phyloP scores from a whole-genome alignment of 1,140 invertebrate genomes.

The Cryptotermes secundus region DNA sequence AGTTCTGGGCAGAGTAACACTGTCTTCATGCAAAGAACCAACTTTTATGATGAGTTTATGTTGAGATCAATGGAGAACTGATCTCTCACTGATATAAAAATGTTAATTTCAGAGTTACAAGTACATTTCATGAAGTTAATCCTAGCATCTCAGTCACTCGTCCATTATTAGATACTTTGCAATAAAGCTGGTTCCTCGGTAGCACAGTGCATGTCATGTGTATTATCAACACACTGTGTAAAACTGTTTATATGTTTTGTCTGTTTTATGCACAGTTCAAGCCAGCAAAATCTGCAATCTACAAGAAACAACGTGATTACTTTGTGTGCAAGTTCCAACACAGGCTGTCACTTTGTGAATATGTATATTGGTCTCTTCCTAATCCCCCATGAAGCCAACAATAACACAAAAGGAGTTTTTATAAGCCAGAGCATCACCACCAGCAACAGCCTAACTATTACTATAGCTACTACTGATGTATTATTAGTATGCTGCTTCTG shows the following conservation, averaged over 20 bases:
- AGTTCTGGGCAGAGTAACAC: slow-evolving; percentile 25
- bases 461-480: no score
- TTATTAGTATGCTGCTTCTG: no score
- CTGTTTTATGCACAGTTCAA: slow-evolving; percentile 34
- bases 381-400: no score
- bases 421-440: no score
- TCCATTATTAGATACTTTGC: background rate
- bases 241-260: slow-evolving; percentile 4
- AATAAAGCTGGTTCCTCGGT: slow-evolving; percentile 18
- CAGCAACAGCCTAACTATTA: no score
- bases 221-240: slow-evolving; percentile 9
- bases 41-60: background rate
- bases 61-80: background rate
- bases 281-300: slow-evolving; percentile 36
- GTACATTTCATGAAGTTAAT: background rate
- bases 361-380: background rate
- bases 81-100: background rate
- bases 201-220: background rate
- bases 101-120: background rate
- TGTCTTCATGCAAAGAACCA: slow-evolving; percentile 29
- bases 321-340: slow-evolving; percentile 30
- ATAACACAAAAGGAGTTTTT: no score
- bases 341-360: slow-evolving; percentile 8
- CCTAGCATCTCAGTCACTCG: background rate
- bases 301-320: slow-evolving; percentile 35